Conservation (phyloP, 2,888 invertebrate species). For the Micropterix aruncella region DNA sequence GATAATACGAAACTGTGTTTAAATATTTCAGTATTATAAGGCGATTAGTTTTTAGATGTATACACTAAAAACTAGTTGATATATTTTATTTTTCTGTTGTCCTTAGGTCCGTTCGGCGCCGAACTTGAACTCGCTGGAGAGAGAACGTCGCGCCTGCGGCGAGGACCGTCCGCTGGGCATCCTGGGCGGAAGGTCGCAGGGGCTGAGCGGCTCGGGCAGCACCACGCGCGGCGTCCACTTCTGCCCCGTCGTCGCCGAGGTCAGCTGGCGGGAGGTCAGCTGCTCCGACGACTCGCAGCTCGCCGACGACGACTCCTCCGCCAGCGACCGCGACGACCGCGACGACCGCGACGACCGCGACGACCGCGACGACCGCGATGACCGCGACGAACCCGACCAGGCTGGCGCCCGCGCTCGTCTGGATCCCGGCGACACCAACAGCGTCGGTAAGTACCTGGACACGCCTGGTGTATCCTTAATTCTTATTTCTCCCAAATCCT, state of each 20-base stretch:
- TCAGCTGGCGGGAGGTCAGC: constrained; percentile 59
- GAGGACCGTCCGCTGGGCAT: constrained; percentile 18
- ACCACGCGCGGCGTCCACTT: constrained; percentile 56
- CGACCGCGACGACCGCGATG: background rate
- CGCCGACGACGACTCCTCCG: constrained; percentile 22
- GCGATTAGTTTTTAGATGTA: no score
- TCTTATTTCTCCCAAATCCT: no score
- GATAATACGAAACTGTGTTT: no score
- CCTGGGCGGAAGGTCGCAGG: constrained; percentile 16
- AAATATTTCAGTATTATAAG: no score
- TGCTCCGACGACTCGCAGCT: constrained; percentile 24
- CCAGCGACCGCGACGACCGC: constrained; percentile 25
- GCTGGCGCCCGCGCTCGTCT: constrained; percentile 1
- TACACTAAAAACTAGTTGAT: no score
- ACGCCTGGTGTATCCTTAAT: no score
- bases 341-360: constrained; percentile 2
- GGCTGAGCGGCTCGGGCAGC: constrained; percentile 30
- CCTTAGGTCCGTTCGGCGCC: constrained; percentile 44
- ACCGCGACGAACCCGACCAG: background rate
- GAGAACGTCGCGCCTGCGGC: constrained; percentile 29
- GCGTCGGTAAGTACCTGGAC: constrained; percentile 3
- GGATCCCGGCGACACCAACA: constrained; percentile 6
- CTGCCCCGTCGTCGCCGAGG: constrained; percentile 66
- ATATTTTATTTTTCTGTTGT: constrained; percentile 1
- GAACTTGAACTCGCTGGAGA: constrained; percentile 35